Evolutionary conservation across 2,888 invertebrate genomes (phyloP).

Genomic region (Sipha maydis): DNA sequence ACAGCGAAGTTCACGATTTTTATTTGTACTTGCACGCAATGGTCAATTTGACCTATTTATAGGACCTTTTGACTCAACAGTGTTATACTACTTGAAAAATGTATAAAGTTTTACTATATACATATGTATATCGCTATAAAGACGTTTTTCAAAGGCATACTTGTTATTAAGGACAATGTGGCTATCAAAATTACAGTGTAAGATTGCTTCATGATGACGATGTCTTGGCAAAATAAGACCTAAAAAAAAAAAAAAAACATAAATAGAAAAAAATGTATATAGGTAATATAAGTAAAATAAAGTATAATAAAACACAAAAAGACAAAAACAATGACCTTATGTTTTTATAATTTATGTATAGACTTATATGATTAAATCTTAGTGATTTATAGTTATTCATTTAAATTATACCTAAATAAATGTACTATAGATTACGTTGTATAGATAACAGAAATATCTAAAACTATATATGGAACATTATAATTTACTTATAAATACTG

Average conservation of each 20-base stretch:
- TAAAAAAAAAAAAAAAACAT: slow-evolving; percentile 11
- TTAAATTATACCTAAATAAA: neutral
- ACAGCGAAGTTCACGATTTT: slow-evolving; percentile 9
- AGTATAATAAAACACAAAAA: slow-evolving; percentile 1
- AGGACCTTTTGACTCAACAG: slow-evolving; percentile 52
- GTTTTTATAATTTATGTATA: neutral
- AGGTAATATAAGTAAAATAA: neutral
- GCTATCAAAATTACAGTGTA: slow-evolving; percentile 48
- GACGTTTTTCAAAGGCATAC: slow-evolving; percentile 44
- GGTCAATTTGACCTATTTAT: slow-evolving; percentile 60
- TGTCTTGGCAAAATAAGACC: slow-evolving; percentile 11
- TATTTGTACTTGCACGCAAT: slow-evolving; percentile 40
- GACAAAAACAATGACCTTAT: slow-evolving; percentile 12
- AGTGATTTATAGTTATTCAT: neutral
- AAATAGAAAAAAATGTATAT: neutral
- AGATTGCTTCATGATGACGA: slow-evolving; percentile 49
- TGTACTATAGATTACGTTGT: neutral
- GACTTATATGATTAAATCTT: neutral
- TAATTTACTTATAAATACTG: neutral
- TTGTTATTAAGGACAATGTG: slow-evolving; percentile 44
- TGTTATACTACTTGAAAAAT: slow-evolving; percentile 12
- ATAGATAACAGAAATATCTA: neutral
- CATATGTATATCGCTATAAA: neutral
- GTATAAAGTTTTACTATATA: neutral
- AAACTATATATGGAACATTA: neutral